A percentile compares a stretch with the other conserved stretches of the same genome.
These are phyloP conservation scores for Ceratoteleas bidentatus DNA, from an alignment of 1,140 invertebrate species.

Conservation along the genomic window DNA sequence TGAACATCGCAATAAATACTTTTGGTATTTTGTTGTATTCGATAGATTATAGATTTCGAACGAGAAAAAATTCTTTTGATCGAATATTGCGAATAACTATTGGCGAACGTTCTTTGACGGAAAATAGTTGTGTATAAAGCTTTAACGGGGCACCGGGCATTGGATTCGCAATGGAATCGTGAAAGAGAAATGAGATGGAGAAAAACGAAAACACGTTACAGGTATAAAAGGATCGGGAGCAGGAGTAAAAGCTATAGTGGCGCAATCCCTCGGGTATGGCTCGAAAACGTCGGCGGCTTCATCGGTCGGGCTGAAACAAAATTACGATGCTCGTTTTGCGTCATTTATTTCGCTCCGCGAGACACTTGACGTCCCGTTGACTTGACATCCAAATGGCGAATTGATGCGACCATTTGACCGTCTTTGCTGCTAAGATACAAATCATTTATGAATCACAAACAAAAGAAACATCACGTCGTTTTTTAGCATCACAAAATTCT, in stretches of 20 bases:
- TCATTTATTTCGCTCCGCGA: constrained; percentile 67
- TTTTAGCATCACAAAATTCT: no score
- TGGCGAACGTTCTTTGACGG: constrained; percentile 20
- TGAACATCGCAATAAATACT: no score
- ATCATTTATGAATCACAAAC: constrained; percentile 18
- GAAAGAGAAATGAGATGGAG: constrained; percentile 34
- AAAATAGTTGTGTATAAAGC: constrained; percentile 27
- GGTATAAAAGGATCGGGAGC: constrained; percentile 22
- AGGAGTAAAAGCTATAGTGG: constrained; percentile 15
- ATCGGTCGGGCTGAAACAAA: constrained; percentile 58
- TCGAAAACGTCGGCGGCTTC: constrained; percentile 65
- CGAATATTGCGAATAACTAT: constrained; percentile 29
- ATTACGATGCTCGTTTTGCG: constrained; percentile 67
- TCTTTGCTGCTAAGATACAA: not conserved
- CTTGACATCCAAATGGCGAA: constrained; percentile 32
- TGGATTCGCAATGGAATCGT: constrained; percentile 33
- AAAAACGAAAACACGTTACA: constrained; percentile 31
- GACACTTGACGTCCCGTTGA: constrained; percentile 35
- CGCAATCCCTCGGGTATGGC: constrained; percentile 37
- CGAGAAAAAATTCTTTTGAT: constrained; percentile 20
- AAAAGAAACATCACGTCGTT: not conserved
- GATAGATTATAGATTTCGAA: no score
- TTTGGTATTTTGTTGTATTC: no score
- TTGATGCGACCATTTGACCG: constrained; percentile 24
- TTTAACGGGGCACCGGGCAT: constrained; percentile 21